Base-by-base conservation (phyloP, 2,113 vertebrate species). In the Scartelaos histophorus region DNA sequence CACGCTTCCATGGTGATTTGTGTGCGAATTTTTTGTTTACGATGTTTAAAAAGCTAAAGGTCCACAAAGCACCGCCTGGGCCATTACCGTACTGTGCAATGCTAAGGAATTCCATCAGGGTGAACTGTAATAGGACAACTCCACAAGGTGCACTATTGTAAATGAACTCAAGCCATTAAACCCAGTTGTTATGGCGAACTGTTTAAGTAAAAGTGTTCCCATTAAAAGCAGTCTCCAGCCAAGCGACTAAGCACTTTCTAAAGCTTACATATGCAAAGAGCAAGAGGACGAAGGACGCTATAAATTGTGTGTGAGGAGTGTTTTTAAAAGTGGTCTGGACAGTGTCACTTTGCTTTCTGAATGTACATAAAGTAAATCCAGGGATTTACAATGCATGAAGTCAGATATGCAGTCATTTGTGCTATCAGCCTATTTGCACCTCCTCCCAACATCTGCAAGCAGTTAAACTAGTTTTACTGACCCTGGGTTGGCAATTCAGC, bases 91-190 rank as follows among this genome's bases (percentile, higher is more conserved):
- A 24, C 56, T 34, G 57, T 67, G 76, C 67, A 60, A 80, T 70
- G 74, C 58, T 69, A 68, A 82, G 76, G 76, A 89, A 88, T 88
- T 72, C 65, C 47, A 21, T 75, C 72, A 74, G 56, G 34, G 68
- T 73, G 77, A 81, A 75, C 1, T 17, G 72, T 82, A 84, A 82
- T 83, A 67, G 84, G 71, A 78, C 60, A 24, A 54, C 57, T 58
- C 87, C 72, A 78, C 75, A 66, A 82, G 79, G 74, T 74, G 79
- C 22, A 34, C 81, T 88, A 83, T 84, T 84, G 78, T 90, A 88
- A 88, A 90, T 83, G 69, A 89, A 91, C 82, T 87, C 53, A 1
- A 82, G 74, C 85, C 69, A 87, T 90, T 88, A 90, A 91, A 89
- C 70, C 62, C 71, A 81, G 78, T 90, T 79, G 82, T 87, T 88